These are phyloP conservation scores for Drosophila setosimentum DNA, from an alignment of 2,888 invertebrate genomes.

Conservation along the genomic window DNA sequence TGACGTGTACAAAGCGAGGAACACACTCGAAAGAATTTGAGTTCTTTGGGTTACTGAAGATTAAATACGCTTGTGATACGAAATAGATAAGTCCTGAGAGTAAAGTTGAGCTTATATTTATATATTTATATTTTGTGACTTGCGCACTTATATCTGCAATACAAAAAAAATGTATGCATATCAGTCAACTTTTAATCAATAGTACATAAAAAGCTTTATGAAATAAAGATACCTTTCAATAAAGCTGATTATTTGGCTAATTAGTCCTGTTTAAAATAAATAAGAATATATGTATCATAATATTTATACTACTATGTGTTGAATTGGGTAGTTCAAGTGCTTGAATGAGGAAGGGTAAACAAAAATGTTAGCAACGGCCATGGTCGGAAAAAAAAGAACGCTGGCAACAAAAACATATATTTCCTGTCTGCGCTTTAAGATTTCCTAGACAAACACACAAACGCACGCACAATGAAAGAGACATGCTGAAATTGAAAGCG, in stretches of 20 bases:
- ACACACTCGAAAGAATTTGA: conserved; percentile 8
- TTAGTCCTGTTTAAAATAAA: neutral
- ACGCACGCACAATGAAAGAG: conserved; percentile 17
- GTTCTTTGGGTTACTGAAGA: neutral
- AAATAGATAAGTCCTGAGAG: neutral
- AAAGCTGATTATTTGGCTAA: neutral
- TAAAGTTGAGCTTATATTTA: neutral
- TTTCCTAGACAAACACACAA: conserved; percentile 70
- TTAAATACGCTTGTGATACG: conserved; percentile 4
- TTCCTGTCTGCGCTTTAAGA: conserved; percentile 79
- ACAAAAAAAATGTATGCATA: neutral
- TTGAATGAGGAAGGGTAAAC: neutral
- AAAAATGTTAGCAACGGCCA: conserved; percentile 12
- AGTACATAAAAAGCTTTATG: neutral
- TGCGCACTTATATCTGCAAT: neutral
- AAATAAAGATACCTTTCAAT: neutral
- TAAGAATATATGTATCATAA: neutral
- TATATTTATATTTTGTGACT: neutral
- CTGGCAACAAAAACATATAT: conserved; percentile 57
- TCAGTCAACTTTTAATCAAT: neutral
- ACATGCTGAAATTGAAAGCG: conserved; percentile 73
- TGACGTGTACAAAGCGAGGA: conserved; percentile 41
- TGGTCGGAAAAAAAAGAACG: neutral
- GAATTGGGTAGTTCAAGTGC: neutral
- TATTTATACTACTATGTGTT: neutral